Percentiles rank a stretch among this genome's conserved stretches.
These are phyloP conservation scores for Eupeodes corollae DNA, from an alignment of 1,140 invertebrate genomes.

Conservation along the genomic window DNA sequence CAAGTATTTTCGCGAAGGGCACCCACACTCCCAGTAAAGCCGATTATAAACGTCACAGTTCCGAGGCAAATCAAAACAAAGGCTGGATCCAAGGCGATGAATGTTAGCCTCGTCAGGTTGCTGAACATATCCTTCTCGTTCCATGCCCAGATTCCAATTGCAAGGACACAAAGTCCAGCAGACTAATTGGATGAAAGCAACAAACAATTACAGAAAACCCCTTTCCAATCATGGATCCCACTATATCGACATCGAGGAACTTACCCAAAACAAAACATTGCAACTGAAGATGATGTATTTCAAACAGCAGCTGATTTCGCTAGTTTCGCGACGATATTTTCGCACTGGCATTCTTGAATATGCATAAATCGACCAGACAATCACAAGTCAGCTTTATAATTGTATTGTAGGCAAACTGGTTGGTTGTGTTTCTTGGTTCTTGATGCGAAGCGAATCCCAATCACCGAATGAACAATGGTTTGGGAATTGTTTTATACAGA, in stretches of 20 bases:
- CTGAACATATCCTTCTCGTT: slow-evolving; percentile 93
- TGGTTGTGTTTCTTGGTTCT: too few species aligned
- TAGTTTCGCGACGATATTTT: slow-evolving; percentile 73
- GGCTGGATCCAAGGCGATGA: slow-evolving; percentile 87
- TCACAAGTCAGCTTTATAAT: too few species aligned
- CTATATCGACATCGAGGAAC: slow-evolving; percentile 21
- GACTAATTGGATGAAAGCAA: slow-evolving; percentile 44
- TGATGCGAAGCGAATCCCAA: too few species aligned
- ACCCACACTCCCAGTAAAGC: slow-evolving; percentile 94
- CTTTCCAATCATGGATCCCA: not conserved
- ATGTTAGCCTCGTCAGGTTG: slow-evolving; percentile 78
- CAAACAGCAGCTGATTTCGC: slow-evolving; percentile 92
- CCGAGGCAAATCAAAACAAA: slow-evolving; percentile 89
- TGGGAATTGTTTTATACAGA: too few species aligned
- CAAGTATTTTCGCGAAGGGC: slow-evolving; percentile 81
- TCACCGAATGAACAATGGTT: too few species aligned
- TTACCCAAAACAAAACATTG: slow-evolving; percentile 95
- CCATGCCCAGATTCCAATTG: slow-evolving; percentile 93
- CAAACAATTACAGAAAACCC: not conserved
- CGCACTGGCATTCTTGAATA: slow-evolving; percentile 38
- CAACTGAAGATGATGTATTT: slow-evolving; percentile 96
- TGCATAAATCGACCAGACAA: not conserved
- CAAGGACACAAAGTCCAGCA: slow-evolving; percentile 71
- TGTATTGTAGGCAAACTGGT: too few species aligned
- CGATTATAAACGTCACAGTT: slow-evolving; percentile 84